Conservation (phyloP, 2,113 vertebrate genomes). For the Trichomycterus rosablanca region DNA sequence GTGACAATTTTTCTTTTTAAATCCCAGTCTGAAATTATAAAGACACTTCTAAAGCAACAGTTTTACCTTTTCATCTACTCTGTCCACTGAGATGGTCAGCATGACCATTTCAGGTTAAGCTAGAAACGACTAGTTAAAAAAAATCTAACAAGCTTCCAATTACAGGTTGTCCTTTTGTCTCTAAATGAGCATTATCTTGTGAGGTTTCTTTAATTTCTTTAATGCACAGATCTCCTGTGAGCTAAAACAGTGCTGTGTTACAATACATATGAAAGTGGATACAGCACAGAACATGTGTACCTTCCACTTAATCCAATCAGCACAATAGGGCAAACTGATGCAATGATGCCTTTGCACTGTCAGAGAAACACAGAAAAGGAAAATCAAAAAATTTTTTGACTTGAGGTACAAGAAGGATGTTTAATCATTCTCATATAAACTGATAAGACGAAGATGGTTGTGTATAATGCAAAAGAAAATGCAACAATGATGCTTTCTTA, state of each 20-base stretch:
- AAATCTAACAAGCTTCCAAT: constrained; percentile 32
- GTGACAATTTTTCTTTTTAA: too few relatives aligned
- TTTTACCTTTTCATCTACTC: too few relatives aligned
- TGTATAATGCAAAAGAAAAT: too few relatives aligned
- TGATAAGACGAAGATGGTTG: background rate
- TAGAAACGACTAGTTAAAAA: constrained; percentile 17
- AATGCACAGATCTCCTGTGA: constrained; percentile 9
- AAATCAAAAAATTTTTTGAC: too few relatives aligned
- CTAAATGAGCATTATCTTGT: too few relatives aligned
- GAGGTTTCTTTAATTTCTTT: constrained; percentile 27
- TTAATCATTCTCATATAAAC: too few relatives aligned
- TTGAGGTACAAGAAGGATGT: too few relatives aligned
- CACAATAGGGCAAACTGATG: constrained; percentile 19
- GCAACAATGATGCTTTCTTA: too few relatives aligned
- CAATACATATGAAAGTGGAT: constrained; percentile 33
- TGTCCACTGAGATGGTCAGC: too few relatives aligned
- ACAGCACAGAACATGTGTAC: constrained; percentile 15
- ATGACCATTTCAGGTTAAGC: background rate
- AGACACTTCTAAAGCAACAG: too few relatives aligned
- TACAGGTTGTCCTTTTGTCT: constrained; percentile 24
- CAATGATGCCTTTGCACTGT: background rate
- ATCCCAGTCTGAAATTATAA: too few relatives aligned
- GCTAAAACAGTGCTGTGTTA: constrained; percentile 28
- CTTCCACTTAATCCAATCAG: constrained; percentile 25
- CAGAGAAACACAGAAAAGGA: background rate